These are phyloP conservation scores for Agrochola macilenta DNA, from an alignment of 2,888 invertebrate species.

Conservation along the genomic window DNA sequence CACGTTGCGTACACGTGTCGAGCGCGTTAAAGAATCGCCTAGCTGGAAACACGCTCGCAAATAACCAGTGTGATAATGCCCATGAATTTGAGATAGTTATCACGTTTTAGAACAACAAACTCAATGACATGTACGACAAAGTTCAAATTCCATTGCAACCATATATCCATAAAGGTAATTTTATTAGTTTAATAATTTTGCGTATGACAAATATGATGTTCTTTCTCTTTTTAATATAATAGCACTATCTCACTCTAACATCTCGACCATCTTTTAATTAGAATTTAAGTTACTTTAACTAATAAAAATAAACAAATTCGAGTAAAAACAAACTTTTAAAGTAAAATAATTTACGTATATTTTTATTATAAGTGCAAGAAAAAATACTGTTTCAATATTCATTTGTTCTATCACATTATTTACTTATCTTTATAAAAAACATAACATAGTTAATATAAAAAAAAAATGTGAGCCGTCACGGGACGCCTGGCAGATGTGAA, in stretches of 20 bases:
- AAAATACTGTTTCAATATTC: constrained; percentile 41
- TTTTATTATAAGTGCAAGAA: constrained; percentile 11
- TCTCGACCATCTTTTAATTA: not conserved
- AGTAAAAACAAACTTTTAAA: constrained; percentile 8
- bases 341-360: constrained; percentile 5
- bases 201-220: not conserved
- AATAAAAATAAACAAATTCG: constrained; percentile 11
- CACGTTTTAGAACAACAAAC: too few species aligned
- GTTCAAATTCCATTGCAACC: constrained; percentile 2
- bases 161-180: not conserved
- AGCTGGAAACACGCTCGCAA: too few species aligned
- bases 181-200: not conserved
- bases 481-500: too few species aligned
- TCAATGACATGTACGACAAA: not conserved
- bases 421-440: constrained; percentile 3
- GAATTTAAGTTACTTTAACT: not conserved
- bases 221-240: not conserved
- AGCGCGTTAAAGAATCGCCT: too few species aligned
- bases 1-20: too few species aligned
- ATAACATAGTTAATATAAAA: not conserved
- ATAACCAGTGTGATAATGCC: too few species aligned
- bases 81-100: not conserved
- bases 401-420: constrained; percentile 37
- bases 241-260: not conserved
- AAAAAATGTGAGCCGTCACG: too few species aligned